These are phyloP conservation scores for Alethe diademata DNA, from an alignment of 2,113 vertebrate species.

Conservation along the genomic window DNA sequence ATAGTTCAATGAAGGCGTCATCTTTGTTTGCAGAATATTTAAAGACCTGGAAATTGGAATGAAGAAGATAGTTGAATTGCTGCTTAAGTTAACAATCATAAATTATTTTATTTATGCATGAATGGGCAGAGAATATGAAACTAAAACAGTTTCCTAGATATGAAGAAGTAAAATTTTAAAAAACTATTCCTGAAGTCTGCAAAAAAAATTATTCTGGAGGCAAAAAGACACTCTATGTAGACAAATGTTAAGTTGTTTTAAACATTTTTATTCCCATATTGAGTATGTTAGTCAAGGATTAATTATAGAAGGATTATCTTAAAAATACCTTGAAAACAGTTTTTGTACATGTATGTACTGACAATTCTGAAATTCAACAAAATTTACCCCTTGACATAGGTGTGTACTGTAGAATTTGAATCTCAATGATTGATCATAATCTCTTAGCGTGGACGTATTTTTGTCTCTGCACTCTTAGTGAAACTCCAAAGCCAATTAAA, in stretches of 20 bases:
- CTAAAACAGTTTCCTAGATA: not conserved
- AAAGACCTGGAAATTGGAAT: not conserved
- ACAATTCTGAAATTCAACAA: not conserved
- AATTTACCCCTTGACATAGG: not conserved
- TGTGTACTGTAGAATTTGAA: not conserved
- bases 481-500: not conserved
- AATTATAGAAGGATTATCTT: not conserved
- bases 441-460: not conserved
- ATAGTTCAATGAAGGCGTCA: not conserved
- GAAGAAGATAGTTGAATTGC: not conserved
- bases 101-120: not conserved
- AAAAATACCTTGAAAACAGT: not conserved
- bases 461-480: not conserved
- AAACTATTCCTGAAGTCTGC: not conserved
- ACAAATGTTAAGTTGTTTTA: not conserved
- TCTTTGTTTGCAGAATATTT: not conserved
- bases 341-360: not conserved
- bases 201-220: not conserved
- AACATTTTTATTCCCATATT: not conserved
- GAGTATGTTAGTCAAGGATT: not conserved
- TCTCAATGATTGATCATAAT: not conserved
- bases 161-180: not conserved
- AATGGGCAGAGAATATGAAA: not conserved
- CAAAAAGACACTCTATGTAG: not conserved
- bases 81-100: not conserved